A percentile compares a stretch with the other conserved stretches of the same genome.
Conservation (phyloP, 2,888 invertebrate genomes). For the Notodonta dromedarius region DNA sequence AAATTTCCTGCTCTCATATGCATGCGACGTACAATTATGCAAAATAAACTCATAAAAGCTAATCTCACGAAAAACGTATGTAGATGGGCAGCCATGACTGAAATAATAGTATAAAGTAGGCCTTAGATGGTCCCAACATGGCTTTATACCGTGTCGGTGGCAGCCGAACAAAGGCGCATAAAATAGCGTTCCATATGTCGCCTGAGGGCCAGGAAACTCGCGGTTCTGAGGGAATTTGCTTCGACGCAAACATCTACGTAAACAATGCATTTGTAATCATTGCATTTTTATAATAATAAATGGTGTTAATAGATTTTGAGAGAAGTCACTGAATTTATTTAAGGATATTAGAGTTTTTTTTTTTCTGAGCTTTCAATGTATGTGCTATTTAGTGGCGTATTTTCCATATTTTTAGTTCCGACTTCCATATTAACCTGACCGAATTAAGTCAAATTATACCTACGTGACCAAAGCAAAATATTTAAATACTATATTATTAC, state of each 20-base stretch:
- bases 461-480: too few relatives aligned
- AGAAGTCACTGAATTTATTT: too few relatives aligned
- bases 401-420: too few relatives aligned
- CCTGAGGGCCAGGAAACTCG: background rate
- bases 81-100: conserved; percentile 29
- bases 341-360: too few relatives aligned
- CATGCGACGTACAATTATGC: background rate
- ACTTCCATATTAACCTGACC: too few relatives aligned
- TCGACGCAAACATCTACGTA: conserved; percentile 31
- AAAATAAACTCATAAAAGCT: conserved; percentile 3
- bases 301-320: too few relatives aligned
- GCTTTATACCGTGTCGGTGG: conserved; percentile 36
- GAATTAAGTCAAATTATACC: too few relatives aligned
- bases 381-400: too few relatives aligned
- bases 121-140: conserved; percentile 45
- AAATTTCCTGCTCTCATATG: background rate
- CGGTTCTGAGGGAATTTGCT: background rate
- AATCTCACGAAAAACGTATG: background rate
- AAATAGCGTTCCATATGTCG: conserved; percentile 37
- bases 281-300: too few relatives aligned
- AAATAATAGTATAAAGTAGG: conserved; percentile 54
- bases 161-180: conserved; percentile 55
- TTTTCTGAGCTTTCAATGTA: too few relatives aligned
- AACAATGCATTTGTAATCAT: background rate
- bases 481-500: too few relatives aligned